Evolutionary conservation across 2,113 vertebrate species (phyloP), one percentile per base, ranked within the genome.

Genomic region (Dasypus novemcinctus): DNA sequence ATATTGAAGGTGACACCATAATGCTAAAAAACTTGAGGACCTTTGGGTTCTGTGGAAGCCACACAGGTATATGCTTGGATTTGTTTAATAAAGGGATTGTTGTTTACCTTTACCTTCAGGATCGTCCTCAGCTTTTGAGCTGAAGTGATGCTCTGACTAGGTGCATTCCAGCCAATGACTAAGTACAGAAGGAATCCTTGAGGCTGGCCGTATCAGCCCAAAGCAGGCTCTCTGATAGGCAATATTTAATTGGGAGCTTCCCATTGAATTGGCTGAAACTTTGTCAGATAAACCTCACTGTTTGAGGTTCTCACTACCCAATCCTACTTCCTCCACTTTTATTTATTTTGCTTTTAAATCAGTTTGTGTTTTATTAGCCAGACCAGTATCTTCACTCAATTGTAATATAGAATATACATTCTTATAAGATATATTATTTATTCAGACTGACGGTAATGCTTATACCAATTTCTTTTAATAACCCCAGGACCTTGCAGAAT

Each of bases 321-420:
- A 11, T 68, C 83, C 38, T 84, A 20, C 52, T 94, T 57, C n/a
- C 41, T 31, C 2, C 17, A 18, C 21, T 36, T 78, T 88, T 59
- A 29, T 78, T 63, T 69, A n/a, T n/a, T n/a, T n/a, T n/a, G n/a
- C n/a, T n/a, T n/a, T n/a, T n/a, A n/a, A n/a, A n/a, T n/a, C n/a
- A n/a, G n/a, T n/a, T n/a, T n/a, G n/a, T n/a, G n/a, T 43, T 36
- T 93, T 90, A 86, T 83, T 87, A 90, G 52, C 84, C 41, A 87
- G 7, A 76, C 29, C 10, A 86, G 57, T 66, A 68, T 78, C 66
- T 59, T 43, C 1, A 76, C 81, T 71, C 31, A 41, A 21, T 61
- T 92, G 85, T 76, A 64, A 79, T 86, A 43, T 2, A 82, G 3
- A 33, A 5, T 43, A 9, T 46, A 92, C 68, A 33, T 75, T 81